Base-by-base conservation (phyloP, 2,888 invertebrate genomes). In the Prostheceraeus crozeri region DNA sequence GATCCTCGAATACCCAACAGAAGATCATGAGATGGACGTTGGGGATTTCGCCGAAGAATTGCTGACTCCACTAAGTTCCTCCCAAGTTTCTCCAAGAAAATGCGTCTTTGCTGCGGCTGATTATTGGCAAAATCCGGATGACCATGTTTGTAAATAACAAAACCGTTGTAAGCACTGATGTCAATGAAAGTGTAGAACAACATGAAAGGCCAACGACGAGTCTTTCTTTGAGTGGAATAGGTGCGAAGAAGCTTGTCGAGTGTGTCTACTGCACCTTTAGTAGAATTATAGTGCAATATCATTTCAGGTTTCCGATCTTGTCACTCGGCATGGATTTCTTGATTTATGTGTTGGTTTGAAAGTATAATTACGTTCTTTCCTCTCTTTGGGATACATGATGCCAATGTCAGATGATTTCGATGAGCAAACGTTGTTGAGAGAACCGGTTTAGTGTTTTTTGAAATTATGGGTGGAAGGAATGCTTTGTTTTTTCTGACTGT, bases 161-260 rank as follows among this genome's bases (percentile, higher is more conserved):
- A 48, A 28, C 48, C 23, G 27, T 48, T 48, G 48, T 48, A 48
- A 28, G 27, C 48, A 48, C 23, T 48, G 10, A 21, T 19, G 27
- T 48, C 10, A 23, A 48, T 25, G 14, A 40, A 40, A 19, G n/a
- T 40, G 40, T 14, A 40, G 19, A 40, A 40, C 40, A 40, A 14
- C 40, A 40, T 19, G 25, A 48, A 14, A 23, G 23, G 48, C 48
- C 48, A 48, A 25, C 48, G n/a, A 28, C 23, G 23, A 25, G 33
- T 48, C 27, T 48, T 48, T 25, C 23, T 23, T 28, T 48, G 48
- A 28, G 25, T 48, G 27, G 25, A 25, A 28, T 48, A 48, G 27
- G 48, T 48, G 48, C 23, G 48, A 25, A 48, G 25, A 48, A 48
- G 48, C 48, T 48, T 48, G 48, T 48, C 23, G 48, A 48, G 48